phyloP scores from a whole-genome alignment of 2,113 vertebrate genomes.

The Coptodon rendalli region DNA sequence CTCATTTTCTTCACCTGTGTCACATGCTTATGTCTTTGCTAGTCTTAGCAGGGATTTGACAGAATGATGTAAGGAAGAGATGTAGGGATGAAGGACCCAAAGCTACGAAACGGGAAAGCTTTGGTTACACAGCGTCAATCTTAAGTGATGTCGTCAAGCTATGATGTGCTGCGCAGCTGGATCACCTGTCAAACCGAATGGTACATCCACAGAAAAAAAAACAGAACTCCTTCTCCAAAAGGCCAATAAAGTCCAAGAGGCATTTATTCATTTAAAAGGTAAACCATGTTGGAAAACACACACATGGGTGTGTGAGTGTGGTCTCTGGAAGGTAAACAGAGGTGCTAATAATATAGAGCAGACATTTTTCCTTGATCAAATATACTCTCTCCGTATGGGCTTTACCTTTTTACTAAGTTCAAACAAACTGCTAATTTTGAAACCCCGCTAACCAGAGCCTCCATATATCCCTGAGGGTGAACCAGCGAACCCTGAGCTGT shows the following conservation, averaged over 20 bases:
- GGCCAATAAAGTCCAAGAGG: background rate
- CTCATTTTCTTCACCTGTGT: background rate
- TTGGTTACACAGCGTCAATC: background rate
- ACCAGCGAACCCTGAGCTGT: background rate
- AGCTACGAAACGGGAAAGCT: background rate
- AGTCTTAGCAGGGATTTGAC: background rate
- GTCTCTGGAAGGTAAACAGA: background rate
- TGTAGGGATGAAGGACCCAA: background rate
- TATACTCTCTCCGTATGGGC: background rate
- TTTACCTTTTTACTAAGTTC: background rate
- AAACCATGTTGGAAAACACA: background rate
- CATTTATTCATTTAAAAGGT: background rate
- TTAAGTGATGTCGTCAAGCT: background rate
- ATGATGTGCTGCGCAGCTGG: background rate
- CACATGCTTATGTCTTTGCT: background rate
- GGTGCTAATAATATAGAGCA: background rate
- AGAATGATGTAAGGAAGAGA: background rate
- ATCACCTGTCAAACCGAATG: background rate
- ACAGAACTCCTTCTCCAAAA: background rate
- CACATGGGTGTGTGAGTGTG: background rate
- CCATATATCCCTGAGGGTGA: background rate
- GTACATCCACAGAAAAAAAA: background rate
- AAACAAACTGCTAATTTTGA: conserved; percentile 29
- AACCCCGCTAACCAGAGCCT: background rate
- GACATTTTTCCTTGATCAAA: background rate